Base-by-base conservation (phyloP, 2,888 invertebrate species). In the Scaptomyza polygonia region DNA sequence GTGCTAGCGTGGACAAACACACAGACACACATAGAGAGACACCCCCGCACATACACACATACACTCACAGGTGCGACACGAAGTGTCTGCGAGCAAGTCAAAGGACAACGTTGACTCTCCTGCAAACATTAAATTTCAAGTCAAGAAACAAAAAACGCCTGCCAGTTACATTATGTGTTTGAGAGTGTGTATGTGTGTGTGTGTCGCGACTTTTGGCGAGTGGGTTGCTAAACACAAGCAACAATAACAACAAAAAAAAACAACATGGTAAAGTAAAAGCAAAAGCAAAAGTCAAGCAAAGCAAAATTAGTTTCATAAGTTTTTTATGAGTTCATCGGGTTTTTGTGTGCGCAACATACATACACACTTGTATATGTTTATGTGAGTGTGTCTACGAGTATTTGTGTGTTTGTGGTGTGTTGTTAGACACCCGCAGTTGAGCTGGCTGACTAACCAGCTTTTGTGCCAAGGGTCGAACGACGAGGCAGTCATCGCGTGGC, bases 321-420 rank as follows among this genome's bases (percentile, higher is more conserved):
- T 84, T 84, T 88, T 84, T 84, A 84, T 87, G 88, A 88, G 88
- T 84, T 84, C 88, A 84, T 84, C 88, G 88, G 83, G 86, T 88
- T 85, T 86, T 88, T 77, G 75, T 78, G 61, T 73, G 53, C 57
- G 49, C 56, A 32, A 51, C 30, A n/a, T 27, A 30, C 29, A 55
- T 29, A 64, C 14, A 29, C 42, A 12, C 16, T 1, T 42, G 16
- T 47, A 3, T 30, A 7, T 48, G 30, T 48, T 25, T 70, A 52
- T 65, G 44, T 74, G 57, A 59, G 55, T 49, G 21, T 27, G 18
- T 57, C 36, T 34, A 14, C 7, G 18, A 40, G 39, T 40, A 34
- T 36, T 25, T 34, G 4, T 47, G 18, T 43, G 47, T 32, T 32
- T 70, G 43, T 45, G 43, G 32, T 61, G 43, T 75, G 65, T 70